Evolutionary conservation across 2,888 invertebrate genomes (phyloP).

Genomic region (Odontomyia ornata): DNA sequence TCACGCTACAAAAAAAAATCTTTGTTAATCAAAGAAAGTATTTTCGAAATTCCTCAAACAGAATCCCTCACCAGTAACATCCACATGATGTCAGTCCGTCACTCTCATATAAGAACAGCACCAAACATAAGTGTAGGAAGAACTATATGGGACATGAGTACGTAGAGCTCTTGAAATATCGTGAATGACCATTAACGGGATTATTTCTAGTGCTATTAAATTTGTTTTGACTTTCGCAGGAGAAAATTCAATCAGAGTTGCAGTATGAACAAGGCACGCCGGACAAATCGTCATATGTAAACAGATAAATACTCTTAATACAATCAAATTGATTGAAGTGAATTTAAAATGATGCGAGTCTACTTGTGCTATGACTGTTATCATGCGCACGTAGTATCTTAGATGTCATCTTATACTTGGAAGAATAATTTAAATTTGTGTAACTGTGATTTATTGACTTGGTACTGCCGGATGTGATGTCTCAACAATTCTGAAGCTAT

Average conservation of each 20-base stretch:
- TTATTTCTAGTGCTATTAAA: slow-evolving; percentile 15
- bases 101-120: neutral
- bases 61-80: neutral
- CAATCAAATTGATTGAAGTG: slow-evolving; percentile 31
- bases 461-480: slow-evolving; percentile 21
- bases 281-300: too few species aligned
- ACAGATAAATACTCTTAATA: neutral
- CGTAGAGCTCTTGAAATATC: neutral
- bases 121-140: too few species aligned
- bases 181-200: neutral
- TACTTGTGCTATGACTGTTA: neutral
- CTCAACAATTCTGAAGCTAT: neutral
- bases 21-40: neutral
- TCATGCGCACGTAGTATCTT: neutral
- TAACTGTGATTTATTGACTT: slow-evolving; percentile 33
- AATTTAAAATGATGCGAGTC: neutral
- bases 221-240: slow-evolving; percentile 32
- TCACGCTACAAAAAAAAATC: too few species aligned
- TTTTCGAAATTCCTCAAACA: neutral
- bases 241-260: slow-evolving; percentile 21
- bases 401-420: neutral
- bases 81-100: neutral
- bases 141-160: neutral
- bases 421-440: slow-evolving; percentile 7
- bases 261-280: neutral